A percentile compares a stretch with the other conserved stretches of the same genome.
Conservation (phyloP, 2,888 invertebrate genomes). For the Trachelus stipa region DNA sequence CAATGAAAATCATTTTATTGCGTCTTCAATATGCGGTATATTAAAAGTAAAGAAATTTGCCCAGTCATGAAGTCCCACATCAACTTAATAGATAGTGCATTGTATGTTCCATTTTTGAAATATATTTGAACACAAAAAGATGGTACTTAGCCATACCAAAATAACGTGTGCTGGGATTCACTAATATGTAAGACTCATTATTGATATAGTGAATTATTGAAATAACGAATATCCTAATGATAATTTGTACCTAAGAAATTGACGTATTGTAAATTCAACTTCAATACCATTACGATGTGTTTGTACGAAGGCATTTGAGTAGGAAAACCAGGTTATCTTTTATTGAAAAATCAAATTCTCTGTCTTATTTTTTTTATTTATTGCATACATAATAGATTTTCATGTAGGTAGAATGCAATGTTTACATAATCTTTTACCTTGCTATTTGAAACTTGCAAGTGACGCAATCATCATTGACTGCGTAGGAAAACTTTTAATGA, state of each 20-base stretch:
- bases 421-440: neutral
- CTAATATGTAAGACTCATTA: conserved; percentile 3
- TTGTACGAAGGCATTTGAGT: neutral
- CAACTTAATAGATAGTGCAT: neutral
- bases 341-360: neutral
- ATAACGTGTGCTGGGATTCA: neutral
- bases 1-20: neutral
- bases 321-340: neutral
- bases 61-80: neutral
- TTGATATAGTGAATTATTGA: conserved; percentile 1
- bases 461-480: neutral
- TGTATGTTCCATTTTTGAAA: neutral
- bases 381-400: neutral
- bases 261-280: neutral
- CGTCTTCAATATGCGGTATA: neutral
- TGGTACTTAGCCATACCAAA: neutral
- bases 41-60: neutral
- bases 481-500: neutral
- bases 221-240: conserved; percentile 1
- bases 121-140: neutral
- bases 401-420: neutral
- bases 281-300: neutral
- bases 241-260: conserved; percentile 6
- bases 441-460: neutral
- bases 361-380: conserved; percentile 1